These are phyloP conservation scores for Hoplodrina blanda DNA, from an alignment of 2,888 invertebrate species.

Conservation along the genomic window DNA sequence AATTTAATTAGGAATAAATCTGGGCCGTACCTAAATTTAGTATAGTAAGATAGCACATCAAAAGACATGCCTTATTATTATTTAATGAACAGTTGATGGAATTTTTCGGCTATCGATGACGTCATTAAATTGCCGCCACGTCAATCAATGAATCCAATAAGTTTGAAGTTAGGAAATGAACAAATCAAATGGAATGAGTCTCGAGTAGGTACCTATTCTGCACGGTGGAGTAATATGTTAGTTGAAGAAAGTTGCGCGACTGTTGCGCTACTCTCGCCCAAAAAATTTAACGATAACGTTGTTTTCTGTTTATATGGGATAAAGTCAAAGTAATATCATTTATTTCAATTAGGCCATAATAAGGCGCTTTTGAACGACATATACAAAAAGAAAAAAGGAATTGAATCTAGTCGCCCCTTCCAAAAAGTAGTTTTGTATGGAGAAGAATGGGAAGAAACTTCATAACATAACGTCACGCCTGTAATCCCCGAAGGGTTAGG, in stretches of 20 bases:
- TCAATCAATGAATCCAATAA: conserved; percentile 31
- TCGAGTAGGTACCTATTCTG: neutral
- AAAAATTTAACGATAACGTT: too few relatives aligned
- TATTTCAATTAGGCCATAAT: too few relatives aligned
- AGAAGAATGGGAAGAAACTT: too few relatives aligned
- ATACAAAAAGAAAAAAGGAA: too few relatives aligned
- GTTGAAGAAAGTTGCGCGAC: neutral
- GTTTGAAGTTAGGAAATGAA: conserved; percentile 29
- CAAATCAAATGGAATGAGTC: conserved; percentile 9
- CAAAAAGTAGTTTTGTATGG: too few relatives aligned
- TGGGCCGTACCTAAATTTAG: neutral
- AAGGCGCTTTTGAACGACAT: too few relatives aligned
- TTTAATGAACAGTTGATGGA: conserved; percentile 25
- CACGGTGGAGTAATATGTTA: neutral
- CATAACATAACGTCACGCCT: too few relatives aligned
- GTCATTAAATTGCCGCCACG: neutral
- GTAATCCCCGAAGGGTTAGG: too few relatives aligned
- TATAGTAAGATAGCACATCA: conserved; percentile 16
- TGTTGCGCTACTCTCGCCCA: neutral
- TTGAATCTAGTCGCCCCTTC: too few relatives aligned
- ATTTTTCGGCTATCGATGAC: conserved; percentile 10
- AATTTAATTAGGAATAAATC: neutral
- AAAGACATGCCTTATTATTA: conserved; percentile 22
- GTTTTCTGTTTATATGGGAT: too few relatives aligned
- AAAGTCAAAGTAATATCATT: too few relatives aligned